phyloP scores from a whole-genome alignment of 2,797 vertebrate species.

The Premnoplex brunnescens region DNA sequence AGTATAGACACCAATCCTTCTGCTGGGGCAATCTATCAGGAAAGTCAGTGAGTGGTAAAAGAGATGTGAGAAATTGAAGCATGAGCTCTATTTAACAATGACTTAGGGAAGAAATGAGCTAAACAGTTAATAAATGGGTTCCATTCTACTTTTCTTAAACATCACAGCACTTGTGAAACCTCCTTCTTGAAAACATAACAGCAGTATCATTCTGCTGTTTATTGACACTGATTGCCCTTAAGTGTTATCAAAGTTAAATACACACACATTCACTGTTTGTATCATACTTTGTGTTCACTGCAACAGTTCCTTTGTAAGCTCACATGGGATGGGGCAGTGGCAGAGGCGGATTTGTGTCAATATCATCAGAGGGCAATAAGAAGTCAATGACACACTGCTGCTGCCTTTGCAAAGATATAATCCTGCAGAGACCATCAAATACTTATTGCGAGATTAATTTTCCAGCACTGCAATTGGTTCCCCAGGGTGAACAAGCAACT shows the following conservation, averaged over 20 bases:
- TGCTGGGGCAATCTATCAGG: slow-evolving; percentile 80
- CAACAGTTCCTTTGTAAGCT: background rate
- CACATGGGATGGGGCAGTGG: background rate
- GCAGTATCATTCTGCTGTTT: background rate
- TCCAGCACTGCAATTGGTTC: background rate
- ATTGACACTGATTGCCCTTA: background rate
- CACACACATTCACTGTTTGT: background rate
- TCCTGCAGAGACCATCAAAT: background rate
- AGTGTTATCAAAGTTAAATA: background rate
- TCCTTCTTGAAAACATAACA: background rate
- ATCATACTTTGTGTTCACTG: background rate
- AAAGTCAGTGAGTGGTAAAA: background rate
- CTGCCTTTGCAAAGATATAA: background rate
- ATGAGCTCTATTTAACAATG: background rate
- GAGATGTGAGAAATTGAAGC: background rate
- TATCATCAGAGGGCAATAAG: background rate
- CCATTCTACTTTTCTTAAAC: background rate
- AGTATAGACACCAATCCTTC: slow-evolving; percentile 94
- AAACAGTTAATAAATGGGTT: background rate
- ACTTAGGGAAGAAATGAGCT: background rate
- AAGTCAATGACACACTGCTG: background rate
- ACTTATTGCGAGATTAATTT: slow-evolving; percentile 3
- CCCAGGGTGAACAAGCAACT: background rate
- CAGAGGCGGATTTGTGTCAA: background rate
- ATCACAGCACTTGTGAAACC: background rate